Base-by-base conservation (phyloP, 2,113 vertebrate genomes). In the Seriola rivoliana region DNA sequence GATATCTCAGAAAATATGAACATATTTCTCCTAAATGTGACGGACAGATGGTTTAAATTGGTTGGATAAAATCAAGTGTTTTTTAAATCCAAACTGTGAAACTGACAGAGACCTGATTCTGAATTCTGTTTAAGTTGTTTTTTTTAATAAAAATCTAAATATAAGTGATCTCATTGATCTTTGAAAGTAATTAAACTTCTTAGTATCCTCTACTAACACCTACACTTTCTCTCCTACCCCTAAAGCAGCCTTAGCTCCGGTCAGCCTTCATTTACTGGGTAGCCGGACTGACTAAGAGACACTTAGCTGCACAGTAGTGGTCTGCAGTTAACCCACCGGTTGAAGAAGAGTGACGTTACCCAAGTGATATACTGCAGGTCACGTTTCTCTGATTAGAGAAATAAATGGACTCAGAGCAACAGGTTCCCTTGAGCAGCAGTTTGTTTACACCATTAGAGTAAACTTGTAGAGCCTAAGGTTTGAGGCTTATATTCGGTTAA, bases 371-470 rank as follows among this genome's bases (percentile, higher is more conserved):
- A 44, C 57, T 72, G 2, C 79, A 63, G 21, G 29, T 62, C 38
- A 5, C 21, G 60, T 42, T 74, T 80, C 68, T 80, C 58, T 3
- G 25, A 71, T 78, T 64, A 72, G 66, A 52, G 59, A 67, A 85
- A 75, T 50, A 48, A 82, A 85, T 54, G 29, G 16, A 71, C 42
- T 48, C 29, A 0, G 40, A 67, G 55, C 55, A 63, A 55, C 29
- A 32, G 55, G 16, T 79, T 66, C 36, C 38, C 76, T 0, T 55
- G 42, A 64, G 50, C 71, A 34, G 57, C 63, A 4, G 50, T 70
- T 11, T 42, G 50, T 78, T 60, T 42, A 59, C 57, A 74, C 36
- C 73, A 46, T 64, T 46, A 52, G n/a, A 52, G 36, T 46, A 16
- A 8, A 67, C 63, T 46, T 59, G 23, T 62, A 5, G 19, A 63